A percentile compares a stretch with the other conserved stretches of the same genome.
phyloP scores from a whole-genome alignment of 2,888 invertebrate genomes.

The Spialia ferax region DNA sequence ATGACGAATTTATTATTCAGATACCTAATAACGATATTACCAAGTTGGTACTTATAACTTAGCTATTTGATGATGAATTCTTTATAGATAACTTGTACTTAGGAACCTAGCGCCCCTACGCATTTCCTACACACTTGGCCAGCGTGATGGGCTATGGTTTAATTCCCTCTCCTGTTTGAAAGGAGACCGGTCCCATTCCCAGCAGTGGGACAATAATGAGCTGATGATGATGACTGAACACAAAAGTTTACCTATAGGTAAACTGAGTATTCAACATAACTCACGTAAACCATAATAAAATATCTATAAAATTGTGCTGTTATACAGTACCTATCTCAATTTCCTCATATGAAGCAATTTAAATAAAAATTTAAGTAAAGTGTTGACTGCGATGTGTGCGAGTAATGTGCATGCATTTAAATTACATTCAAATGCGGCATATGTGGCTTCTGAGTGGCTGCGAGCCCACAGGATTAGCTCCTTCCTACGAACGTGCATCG shows the following conservation, averaged over 20 bases:
- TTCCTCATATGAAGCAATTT: constrained; percentile 55
- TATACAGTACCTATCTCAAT: constrained; percentile 25
- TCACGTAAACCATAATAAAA: constrained; percentile 9
- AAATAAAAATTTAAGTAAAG: constrained; percentile 71
- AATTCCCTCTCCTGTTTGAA: too few species aligned
- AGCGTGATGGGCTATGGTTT: too few species aligned
- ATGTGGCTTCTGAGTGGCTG: constrained; percentile 49
- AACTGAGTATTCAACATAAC: too few species aligned
- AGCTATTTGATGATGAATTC: neutral
- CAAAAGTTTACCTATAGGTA: too few species aligned
- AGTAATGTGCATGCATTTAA: constrained; percentile 79
- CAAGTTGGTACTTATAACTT: too few species aligned
- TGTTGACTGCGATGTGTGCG: constrained; percentile 57
- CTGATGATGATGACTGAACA: too few species aligned
- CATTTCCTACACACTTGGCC: too few species aligned
- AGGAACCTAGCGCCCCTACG: too few species aligned
- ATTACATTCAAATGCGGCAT: constrained; percentile 73
- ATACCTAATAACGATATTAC: neutral
- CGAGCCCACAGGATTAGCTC: constrained; percentile 51
- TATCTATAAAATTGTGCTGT: neutral
- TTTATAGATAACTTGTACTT: neutral
- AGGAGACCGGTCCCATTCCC: too few species aligned
- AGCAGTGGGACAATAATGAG: too few species aligned
- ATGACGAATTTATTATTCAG: constrained; percentile 26
- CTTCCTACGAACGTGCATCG: constrained; percentile 36